Percentiles rank a stretch among this genome's conserved stretches.
Conservation (phyloP, 2,113 vertebrate species). For the Melospiza melodia region DNA sequence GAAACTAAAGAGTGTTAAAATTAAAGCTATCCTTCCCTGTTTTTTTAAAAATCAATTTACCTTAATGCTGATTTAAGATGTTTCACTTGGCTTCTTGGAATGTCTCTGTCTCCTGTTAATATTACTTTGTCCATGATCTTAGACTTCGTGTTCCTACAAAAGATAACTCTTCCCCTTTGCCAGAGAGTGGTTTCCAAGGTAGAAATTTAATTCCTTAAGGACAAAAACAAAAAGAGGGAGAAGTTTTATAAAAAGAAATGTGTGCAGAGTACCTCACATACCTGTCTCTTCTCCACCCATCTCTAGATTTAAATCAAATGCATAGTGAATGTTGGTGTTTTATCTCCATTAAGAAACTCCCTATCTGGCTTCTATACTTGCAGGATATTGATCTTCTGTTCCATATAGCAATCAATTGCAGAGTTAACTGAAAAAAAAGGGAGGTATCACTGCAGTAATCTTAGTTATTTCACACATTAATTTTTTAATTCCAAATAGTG, state of each 20-base stretch:
- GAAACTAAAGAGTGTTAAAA: not conserved
- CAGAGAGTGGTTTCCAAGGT: not conserved
- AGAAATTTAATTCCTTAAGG: not conserved
- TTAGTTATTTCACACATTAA: not conserved
- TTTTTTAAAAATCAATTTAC: not conserved
- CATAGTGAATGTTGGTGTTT: not conserved
- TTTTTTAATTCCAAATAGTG: not conserved
- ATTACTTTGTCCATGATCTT: not conserved
- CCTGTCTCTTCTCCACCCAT: not conserved
- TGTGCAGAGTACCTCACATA: not conserved
- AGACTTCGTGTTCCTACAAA: not conserved
- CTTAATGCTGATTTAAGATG: not conserved
- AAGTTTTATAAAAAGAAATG: not conserved
- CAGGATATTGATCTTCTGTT: not conserved
- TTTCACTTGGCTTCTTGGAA: slow-evolving; percentile 17
- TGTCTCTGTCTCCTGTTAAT: not conserved
- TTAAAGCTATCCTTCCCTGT: not conserved
- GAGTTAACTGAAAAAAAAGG: not conserved
- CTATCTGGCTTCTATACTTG: not conserved
- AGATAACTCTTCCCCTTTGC: not conserved
- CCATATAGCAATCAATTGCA: fast-evolving
- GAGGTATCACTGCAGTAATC: not conserved
- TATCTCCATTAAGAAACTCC: not conserved
- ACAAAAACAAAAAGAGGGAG: not conserved
- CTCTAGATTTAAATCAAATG: not conserved